phyloP scores from a whole-genome alignment of 2,797 vertebrate genomes.

The Lemur catta region DNA sequence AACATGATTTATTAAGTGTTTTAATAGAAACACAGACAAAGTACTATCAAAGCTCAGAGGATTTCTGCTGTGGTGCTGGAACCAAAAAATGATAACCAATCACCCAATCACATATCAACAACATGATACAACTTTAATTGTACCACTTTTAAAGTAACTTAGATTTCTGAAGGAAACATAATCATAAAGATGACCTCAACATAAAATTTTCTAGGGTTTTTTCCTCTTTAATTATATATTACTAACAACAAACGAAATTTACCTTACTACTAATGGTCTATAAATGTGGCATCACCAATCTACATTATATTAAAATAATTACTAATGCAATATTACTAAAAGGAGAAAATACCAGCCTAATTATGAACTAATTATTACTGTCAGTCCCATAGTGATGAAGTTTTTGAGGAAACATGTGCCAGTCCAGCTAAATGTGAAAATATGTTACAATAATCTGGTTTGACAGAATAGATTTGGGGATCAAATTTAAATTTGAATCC shows the following conservation, averaged over 20 bases:
- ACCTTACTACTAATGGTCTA: not conserved
- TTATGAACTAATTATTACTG: conserved; percentile 14
- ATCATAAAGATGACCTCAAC: not conserved
- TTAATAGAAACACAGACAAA: not conserved
- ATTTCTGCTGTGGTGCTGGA: not conserved
- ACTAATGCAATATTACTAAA: not conserved
- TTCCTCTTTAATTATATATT: conserved; percentile 19
- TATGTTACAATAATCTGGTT: not conserved
- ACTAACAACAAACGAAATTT: conserved; percentile 43
- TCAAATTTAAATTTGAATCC: conserved; percentile 12
- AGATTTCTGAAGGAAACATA: conserved; percentile 10
- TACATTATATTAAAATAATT: conserved; percentile 46
- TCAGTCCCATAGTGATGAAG: not conserved
- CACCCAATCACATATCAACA: not conserved
- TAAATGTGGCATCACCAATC: not conserved
- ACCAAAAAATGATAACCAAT: not conserved
- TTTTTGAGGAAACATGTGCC: not conserved
- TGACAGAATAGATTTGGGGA: not conserved
- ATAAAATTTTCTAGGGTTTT: not conserved
- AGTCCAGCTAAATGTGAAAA: not conserved
- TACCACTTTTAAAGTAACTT: conserved; percentile 24
- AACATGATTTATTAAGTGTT: conserved; percentile 11
- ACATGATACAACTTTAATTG: not conserved
- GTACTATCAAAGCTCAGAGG: not conserved
- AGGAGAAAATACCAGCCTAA: not conserved